Evolutionary conservation across 92 coral and sea anemone species (phyloP).

Genomic region (Blastomussa wellsi): DNA sequence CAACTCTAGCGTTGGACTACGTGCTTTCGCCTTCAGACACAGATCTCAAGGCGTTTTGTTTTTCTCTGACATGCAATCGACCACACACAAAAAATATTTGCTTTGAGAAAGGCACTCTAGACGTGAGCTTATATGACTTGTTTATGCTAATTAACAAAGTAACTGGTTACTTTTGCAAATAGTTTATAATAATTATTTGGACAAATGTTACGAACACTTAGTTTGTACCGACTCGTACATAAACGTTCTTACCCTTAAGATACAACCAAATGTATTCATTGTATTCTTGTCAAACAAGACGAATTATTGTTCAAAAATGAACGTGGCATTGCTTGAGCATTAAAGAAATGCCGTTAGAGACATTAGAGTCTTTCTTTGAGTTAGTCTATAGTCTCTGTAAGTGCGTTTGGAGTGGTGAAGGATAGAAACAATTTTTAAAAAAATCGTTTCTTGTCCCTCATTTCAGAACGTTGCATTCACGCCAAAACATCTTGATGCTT

Average conservation of each 20-base stretch:
- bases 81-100: too few species aligned
- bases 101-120: too few species aligned
- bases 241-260: background rate
- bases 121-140: too few species aligned
- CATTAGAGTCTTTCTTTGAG: background rate
- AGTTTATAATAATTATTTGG: too few species aligned
- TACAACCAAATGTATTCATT: background rate
- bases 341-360: constrained; percentile 8
- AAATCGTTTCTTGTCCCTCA: too few species aligned
- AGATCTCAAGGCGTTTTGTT: too few species aligned
- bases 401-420: background rate
- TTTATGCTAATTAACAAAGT: too few species aligned
- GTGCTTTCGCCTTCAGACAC: too few species aligned
- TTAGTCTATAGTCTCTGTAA: background rate
- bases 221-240: background rate
- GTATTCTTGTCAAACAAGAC: constrained; percentile 33
- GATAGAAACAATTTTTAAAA: background rate
- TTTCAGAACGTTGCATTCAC: background rate
- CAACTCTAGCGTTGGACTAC: too few species aligned
- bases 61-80: too few species aligned
- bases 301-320: background rate
- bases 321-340: background rate
- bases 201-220: background rate
- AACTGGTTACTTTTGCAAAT: too few species aligned
- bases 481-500: too few species aligned